phyloP scores from a whole-genome alignment of 2,797 vertebrate genomes.

The Artibeus lituratus region DNA sequence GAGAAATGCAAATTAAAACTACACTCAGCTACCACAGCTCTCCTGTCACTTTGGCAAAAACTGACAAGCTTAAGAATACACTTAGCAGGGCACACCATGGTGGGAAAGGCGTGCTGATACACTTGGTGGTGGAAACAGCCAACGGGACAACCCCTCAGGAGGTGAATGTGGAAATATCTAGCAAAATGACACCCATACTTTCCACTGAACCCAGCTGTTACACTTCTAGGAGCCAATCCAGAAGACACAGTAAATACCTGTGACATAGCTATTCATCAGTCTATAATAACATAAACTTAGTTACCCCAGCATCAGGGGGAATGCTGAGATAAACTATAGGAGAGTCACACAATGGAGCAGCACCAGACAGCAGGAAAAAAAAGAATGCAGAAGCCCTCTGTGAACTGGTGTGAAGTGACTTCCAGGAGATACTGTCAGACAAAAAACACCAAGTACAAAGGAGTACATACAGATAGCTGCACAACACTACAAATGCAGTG shows the following conservation, averaged over 20 bases:
- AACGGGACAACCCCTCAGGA: background rate
- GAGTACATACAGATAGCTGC: too few relatives aligned
- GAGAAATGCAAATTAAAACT: background rate
- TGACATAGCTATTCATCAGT: background rate
- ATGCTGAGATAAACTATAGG: background rate
- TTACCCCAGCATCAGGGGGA: background rate
- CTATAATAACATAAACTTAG: background rate
- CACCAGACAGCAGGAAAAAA: background rate
- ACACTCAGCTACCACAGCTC: background rate
- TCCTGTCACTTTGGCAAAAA: background rate
- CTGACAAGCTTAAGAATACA: background rate
- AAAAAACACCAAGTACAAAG: background rate
- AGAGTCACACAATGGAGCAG: background rate
- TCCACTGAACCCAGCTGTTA: background rate
- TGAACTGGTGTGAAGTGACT: background rate
- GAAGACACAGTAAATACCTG: background rate
- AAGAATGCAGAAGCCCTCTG: too few relatives aligned
- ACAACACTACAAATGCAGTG: background rate
- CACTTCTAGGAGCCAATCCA: background rate
- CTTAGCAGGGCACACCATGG: background rate
- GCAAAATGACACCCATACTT: background rate
- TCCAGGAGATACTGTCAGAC: background rate
- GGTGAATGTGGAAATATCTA: background rate
- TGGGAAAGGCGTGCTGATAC: background rate
- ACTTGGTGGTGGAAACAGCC: background rate